Percentiles rank a stretch among this genome's conserved stretches.
phyloP scores from a whole-genome alignment of 2,888 invertebrate species.

The Epinotia bilunana region DNA sequence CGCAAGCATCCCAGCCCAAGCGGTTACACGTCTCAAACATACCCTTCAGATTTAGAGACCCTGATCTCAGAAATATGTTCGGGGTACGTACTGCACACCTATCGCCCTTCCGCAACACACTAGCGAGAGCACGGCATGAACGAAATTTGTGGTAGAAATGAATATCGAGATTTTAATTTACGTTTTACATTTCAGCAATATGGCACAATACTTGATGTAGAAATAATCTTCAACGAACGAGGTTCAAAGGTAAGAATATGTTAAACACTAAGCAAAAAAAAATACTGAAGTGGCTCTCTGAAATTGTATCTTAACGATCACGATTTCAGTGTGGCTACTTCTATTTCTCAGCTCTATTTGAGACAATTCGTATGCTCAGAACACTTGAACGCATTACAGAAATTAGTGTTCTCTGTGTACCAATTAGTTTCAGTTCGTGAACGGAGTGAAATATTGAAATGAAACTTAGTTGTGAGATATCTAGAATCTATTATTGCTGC shows the following conservation, averaged over 20 bases:
- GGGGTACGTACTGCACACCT: conserved; percentile 89
- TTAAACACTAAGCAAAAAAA: conserved; percentile 49
- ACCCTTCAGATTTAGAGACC: conserved; percentile 99
- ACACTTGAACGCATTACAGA: conserved; percentile 2
- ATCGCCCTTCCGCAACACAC: conserved; percentile 26
- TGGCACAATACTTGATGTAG: conserved; percentile 99
- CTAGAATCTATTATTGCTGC: not conserved
- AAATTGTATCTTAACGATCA: conserved; percentile 57
- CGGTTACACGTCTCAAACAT: conserved; percentile 99
- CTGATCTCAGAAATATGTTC: conserved; percentile 98
- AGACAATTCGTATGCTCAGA: conserved; percentile 24
- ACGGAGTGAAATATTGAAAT: conserved; percentile 31
- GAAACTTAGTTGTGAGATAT: not conserved
- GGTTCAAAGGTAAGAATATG: conserved; percentile 97
- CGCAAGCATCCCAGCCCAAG: conserved; percentile 90
- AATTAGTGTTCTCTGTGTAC: conserved; percentile 22
- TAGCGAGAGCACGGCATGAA: conserved; percentile 51
- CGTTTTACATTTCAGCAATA: conserved; percentile 94
- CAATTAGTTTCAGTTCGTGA: conserved; percentile 24
- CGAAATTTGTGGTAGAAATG: conserved; percentile 30
- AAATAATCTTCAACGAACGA: conserved; percentile 99
- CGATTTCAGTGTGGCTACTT: conserved; percentile 68
- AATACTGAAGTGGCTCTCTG: conserved; percentile 66
- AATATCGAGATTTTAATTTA: conserved; percentile 56
- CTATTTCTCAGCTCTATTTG: conserved; percentile 42